Evolutionary conservation across 2,113 vertebrate species (phyloP).

Genomic region (Perca flavescens): DNA sequence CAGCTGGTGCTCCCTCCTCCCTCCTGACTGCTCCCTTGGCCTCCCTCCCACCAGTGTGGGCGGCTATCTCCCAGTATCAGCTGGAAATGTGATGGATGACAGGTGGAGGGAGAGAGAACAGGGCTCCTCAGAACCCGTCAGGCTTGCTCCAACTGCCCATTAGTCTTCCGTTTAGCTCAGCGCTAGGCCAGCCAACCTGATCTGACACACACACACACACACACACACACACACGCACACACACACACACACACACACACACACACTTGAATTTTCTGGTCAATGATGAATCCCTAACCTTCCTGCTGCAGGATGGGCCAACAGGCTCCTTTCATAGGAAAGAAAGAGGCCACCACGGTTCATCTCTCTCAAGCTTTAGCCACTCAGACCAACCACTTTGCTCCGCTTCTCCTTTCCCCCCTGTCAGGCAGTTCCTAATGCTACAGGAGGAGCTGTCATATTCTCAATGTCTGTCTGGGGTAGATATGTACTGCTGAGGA

Average conservation of each 20-base stretch:
- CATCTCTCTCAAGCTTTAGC: constrained; percentile 65
- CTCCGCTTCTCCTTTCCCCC: constrained; percentile 38
- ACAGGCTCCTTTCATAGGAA: constrained; percentile 51
- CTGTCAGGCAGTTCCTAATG: constrained; percentile 57
- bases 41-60: constrained; percentile 46
- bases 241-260: constrained; percentile 20
- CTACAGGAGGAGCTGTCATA: constrained; percentile 59
- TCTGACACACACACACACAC: background rate
- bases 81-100: constrained; percentile 81
- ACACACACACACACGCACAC: too few species aligned
- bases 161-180: constrained; percentile 80
- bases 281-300: constrained; percentile 70
- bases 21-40: constrained; percentile 31
- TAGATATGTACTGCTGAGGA: constrained; percentile 35
- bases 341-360: constrained; percentile 64
- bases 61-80: constrained; percentile 81
- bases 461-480: constrained; percentile 42
- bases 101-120: constrained; percentile 70
- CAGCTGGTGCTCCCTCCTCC: constrained; percentile 17
- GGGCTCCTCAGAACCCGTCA: constrained; percentile 81
- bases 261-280: constrained; percentile 76
- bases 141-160: constrained; percentile 74
- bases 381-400: constrained; percentile 65
- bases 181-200: constrained; percentile 73
- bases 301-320: constrained; percentile 56